A percentile compares a stretch with the other conserved stretches of the same genome.
Evolutionary conservation across 1,140 invertebrate species (phyloP).

Genomic region (Euwallacea fornicatus): DNA sequence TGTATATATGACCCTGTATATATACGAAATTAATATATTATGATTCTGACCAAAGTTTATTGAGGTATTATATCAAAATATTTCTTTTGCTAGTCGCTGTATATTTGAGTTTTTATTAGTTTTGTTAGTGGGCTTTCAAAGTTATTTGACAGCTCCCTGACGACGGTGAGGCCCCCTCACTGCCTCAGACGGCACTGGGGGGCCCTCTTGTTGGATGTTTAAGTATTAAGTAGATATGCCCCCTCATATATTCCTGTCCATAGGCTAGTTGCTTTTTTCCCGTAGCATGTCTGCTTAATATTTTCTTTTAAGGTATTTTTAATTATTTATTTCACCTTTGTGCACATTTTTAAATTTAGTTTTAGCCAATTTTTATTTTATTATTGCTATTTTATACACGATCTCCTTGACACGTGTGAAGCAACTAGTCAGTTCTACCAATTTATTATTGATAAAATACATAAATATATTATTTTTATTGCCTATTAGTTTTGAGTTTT

Average conservation of each 20-base stretch:
- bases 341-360: conserved; percentile 35
- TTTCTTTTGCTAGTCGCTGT: conserved; percentile 48
- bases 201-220: not conserved
- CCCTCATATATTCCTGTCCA: conserved; percentile 16
- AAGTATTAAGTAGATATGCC: conserved; percentile 51
- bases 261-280: conserved; percentile 50
- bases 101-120: too few species aligned
- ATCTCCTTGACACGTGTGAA: conserved; percentile 51
- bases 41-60: conserved; percentile 50
- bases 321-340: conserved; percentile 31
- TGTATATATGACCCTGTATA: conserved; percentile 49
- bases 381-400: conserved; percentile 45
- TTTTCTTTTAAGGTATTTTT: conserved; percentile 42
- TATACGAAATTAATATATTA: conserved; percentile 41
- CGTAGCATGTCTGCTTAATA: conserved; percentile 51
- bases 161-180: too few species aligned
- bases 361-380: conserved; percentile 28
- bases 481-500: conserved; percentile 40
- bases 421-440: conserved; percentile 52
- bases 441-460: conserved; percentile 32
- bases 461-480: conserved; percentile 43
- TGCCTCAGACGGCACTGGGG: too few species aligned
- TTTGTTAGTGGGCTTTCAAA: too few species aligned
- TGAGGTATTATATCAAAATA: conserved; percentile 1
- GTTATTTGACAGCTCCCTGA: too few species aligned